These are phyloP conservation scores for Megaceryle maxima DNA, from an alignment of 2,113 vertebrate species.

Conservation along the genomic window DNA sequence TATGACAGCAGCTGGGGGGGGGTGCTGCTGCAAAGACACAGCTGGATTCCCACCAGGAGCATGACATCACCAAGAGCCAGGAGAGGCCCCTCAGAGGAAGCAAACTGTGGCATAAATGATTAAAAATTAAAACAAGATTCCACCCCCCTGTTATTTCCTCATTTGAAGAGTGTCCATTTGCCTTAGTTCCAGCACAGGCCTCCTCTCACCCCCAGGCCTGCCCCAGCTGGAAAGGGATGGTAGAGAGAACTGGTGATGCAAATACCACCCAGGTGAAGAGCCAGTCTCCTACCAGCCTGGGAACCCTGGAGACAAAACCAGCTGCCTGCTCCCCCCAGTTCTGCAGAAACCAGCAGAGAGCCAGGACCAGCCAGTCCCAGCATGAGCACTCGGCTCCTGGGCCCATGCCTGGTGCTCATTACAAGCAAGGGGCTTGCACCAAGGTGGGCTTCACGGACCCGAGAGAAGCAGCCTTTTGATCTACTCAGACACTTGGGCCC, in stretches of 20 bases:
- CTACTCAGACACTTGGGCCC: neutral
- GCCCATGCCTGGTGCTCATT: fast-evolving
- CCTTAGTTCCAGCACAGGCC: neutral
- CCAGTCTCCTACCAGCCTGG: neutral
- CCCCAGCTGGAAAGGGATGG: fast-evolving
- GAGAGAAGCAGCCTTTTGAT: fast-evolving
- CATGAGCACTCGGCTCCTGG: neutral
- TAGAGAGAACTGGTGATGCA: fast-evolving
- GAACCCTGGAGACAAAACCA: neutral
- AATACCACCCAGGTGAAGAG: fast-evolving
- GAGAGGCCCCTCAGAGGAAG: neutral
- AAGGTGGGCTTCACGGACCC: neutral
- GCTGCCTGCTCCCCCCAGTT: neutral
- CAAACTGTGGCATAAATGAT: conserved; percentile 12
- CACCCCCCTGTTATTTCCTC: neutral
- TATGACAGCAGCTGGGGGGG: neutral
- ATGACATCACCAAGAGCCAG: neutral
- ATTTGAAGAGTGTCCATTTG: neutral
- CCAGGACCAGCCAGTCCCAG: neutral
- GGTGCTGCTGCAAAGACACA: neutral
- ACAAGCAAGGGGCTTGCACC: fast-evolving
- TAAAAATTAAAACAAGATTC: neutral
- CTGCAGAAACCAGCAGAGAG: fast-evolving
- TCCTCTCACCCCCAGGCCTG: fast-evolving
- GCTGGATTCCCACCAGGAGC: conserved; percentile 9